A percentile compares a stretch with the other conserved stretches of the same genome.
These are phyloP conservation scores for Porphyrio hochstetteri DNA, from an alignment of 2,113 vertebrate species.

Conservation along the genomic window DNA sequence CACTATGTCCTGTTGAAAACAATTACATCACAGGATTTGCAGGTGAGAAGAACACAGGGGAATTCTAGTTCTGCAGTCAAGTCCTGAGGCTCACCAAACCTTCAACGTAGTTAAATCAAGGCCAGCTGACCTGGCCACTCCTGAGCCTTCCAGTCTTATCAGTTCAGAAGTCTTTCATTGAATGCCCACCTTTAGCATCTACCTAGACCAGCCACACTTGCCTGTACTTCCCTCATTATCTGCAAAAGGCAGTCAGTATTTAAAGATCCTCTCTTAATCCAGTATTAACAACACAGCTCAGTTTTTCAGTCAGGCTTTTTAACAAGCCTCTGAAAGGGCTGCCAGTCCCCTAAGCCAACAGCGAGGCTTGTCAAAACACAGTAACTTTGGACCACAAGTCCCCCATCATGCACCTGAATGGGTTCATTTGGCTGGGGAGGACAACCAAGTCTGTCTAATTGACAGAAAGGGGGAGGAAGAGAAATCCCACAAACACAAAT, in stretches of 20 bases:
- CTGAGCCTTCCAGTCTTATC: not conserved
- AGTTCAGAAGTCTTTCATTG: not conserved
- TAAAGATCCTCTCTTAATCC: not conserved
- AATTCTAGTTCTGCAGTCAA: not conserved
- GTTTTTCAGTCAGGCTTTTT: not conserved
- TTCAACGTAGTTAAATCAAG: not conserved
- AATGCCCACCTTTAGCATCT: not conserved
- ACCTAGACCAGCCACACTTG: not conserved
- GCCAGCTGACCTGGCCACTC: not conserved
- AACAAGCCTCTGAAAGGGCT: not conserved
- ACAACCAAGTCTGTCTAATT: not conserved
- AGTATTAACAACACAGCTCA: not conserved
- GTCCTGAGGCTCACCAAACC: not conserved
- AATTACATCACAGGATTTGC: not conserved
- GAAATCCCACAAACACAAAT: not conserved
- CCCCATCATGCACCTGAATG: not conserved
- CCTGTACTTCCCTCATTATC: not conserved
- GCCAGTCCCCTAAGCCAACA: not conserved
- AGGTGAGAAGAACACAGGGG: not conserved
- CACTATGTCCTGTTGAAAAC: not conserved
- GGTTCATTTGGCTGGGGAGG: not conserved
- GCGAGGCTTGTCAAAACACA: not conserved
- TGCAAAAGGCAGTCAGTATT: not conserved
- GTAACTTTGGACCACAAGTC: not conserved
- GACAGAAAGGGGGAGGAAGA: not conserved